A percentile compares a stretch with the other conserved stretches of the same genome.
phyloP scores from a whole-genome alignment of 30 jellyfish, hydroid and myxozoan genomes.

The Turritopsis rubra region DNA sequence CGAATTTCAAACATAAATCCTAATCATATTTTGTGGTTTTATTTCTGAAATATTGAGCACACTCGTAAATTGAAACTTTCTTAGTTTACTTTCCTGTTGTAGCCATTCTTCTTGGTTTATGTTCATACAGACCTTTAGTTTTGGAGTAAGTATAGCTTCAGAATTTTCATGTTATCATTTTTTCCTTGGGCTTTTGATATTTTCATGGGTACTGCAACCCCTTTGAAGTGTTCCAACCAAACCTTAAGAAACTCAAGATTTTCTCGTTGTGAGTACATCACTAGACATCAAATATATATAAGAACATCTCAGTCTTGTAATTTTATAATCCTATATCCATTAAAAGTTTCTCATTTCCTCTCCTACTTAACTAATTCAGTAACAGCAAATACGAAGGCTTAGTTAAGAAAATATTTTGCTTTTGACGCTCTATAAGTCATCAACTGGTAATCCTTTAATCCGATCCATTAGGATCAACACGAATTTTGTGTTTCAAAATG shows the following conservation, averaged over 20 bases:
- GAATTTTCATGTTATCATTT: neutral
- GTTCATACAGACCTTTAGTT: conserved; percentile 81
- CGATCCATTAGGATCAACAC: neutral
- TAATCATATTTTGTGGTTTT: too few relatives aligned
- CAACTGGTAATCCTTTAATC: neutral
- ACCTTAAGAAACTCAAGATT: too few relatives aligned
- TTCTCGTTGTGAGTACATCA: too few relatives aligned
- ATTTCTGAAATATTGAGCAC: too few relatives aligned
- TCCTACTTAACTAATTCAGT: neutral
- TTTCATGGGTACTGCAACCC: neutral
- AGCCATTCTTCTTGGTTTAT: conserved; percentile 45
- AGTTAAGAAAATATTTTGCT: neutral
- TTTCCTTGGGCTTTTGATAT: neutral
- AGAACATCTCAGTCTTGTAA: neutral
- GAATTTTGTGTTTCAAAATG: neutral
- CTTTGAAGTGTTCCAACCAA: too few relatives aligned
- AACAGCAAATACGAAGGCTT: neutral
- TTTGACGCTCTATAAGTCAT: neutral
- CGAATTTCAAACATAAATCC: too few relatives aligned
- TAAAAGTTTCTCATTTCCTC: neutral
- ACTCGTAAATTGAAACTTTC: too few relatives aligned
- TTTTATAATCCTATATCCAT: neutral
- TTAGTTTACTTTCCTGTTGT: conserved; percentile 68
- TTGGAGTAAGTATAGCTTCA: conserved; percentile 47
- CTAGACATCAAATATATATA: too few relatives aligned